Evolutionary conservation across 2,888 invertebrate genomes (phyloP), one percentile per base, ranked within the genome.

Genomic region (Dasypogon diadema): DNA sequence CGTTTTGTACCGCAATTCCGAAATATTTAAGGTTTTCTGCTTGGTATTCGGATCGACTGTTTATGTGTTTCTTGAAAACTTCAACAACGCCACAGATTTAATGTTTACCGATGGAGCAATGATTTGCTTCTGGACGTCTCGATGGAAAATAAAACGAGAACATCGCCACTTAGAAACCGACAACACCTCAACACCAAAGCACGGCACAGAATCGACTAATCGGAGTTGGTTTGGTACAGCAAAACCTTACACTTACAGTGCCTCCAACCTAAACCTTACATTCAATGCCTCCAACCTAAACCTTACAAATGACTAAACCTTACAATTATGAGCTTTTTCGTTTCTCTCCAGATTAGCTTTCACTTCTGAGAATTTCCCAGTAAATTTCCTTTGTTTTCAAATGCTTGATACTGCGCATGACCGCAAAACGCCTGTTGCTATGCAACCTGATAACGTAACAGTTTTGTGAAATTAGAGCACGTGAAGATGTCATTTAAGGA

Each of bases 401-500:
- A 12, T n/a, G 8, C 42, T 42, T n/a, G 12, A 2, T 42, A 42
- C n/a, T 6, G 42, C 46, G 65, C 46, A 65, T 24, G 24, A 12
- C n/a, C n/a, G 12, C 1, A 8, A 60, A 18, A 10, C 58, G 73
- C 73, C 73, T 73, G 73, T 73, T 58, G 73, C 73, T 73, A 73
- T 55, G 73, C 58, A 56, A 73, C 73, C 18, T 5, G 12, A 46
- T 8, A 22, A 42, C 26, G 21, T 21, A 63, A 63, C 63, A 42
- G 26, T 21, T 42, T 37, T 26, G 37, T 63, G 5, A 6, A 63
- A 8, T 30, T 30, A 10, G 8, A 22, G 18, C 10, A 46, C 6
- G 56, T 51, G 56, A 81, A 75, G 76, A 85, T 85, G 85, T 84
- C 85, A 18, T 85, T 85, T 76, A 85, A 85, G 76, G 83, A 85